phyloP scores from a whole-genome alignment of 2,113 vertebrate genomes.

The Myiopsitta monachus region DNA sequence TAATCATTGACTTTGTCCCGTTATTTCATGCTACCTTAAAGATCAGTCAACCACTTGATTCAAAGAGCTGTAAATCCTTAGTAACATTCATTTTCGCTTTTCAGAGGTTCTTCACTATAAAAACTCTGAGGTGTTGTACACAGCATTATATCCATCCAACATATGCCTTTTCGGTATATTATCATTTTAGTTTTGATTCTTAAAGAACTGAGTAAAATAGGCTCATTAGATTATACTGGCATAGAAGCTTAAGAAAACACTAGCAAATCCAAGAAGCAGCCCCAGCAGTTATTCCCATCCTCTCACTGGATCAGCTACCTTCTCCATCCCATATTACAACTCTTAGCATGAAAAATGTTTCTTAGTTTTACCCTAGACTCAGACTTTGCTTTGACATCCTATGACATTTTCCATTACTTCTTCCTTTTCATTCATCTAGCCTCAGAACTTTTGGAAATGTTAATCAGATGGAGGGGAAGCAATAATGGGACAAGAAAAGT shows the following conservation, averaged over 20 bases:
- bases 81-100: not conserved
- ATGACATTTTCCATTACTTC: not conserved
- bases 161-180: not conserved
- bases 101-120: not conserved
- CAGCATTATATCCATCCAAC: not conserved
- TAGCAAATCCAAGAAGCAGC: not conserved
- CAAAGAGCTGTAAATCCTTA: not conserved
- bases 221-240: not conserved
- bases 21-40: conserved; percentile 63
- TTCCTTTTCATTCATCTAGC: not conserved
- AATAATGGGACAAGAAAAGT: not conserved
- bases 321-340: not conserved
- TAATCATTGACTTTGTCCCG: conserved; percentile 33
- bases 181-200: conserved; percentile 10
- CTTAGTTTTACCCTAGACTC: not conserved
- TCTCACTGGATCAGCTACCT: not conserved
- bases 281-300: not conserved
- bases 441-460: not conserved
- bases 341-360: not conserved
- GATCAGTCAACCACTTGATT: not conserved
- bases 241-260: not conserved
- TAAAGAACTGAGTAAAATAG: not conserved
- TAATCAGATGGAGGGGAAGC: not conserved
- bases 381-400: not conserved
- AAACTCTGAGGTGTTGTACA: not conserved